Base-by-base conservation (phyloP, 2,888 invertebrate species). In the Hipparchia sbordonii region DNA sequence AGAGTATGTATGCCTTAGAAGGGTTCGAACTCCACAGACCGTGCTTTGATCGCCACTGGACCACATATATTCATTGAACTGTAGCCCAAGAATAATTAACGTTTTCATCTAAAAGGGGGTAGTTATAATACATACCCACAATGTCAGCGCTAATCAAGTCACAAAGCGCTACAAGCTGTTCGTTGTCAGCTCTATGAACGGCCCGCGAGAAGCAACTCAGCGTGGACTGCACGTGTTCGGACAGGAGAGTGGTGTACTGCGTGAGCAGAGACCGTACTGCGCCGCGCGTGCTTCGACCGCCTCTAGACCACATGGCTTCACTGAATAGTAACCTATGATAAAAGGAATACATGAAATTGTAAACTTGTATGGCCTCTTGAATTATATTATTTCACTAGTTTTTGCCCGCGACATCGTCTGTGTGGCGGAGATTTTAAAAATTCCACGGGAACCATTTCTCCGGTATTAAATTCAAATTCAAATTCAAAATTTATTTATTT, bases 291-390 rank as follows among this genome's bases (percentile, higher is more conserved):
- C 86, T 83, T 0, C 89, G 86, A 0, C 91, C 92, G 23, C 93
- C 93, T 2, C 92, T 87, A 0, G 82, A 80, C 91, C 92, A 92
- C 92, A 92, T 92, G 51, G 91, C 91, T 79, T 94, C 94, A 76
- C 92, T 90, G 78, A 94, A 92, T 62, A 94, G 74, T 70, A 94
- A 77, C 75, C 94, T 93, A 76, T 0, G 51, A 73, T 46, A 46
- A 33, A 60, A 60, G 1, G 33, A n/a, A n/a, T n/a, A n/a, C n/a
- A n/a, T n/a, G n/a, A n/a, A n/a, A n/a, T n/a, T n/a, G n/a, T n/a
- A n/a, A n/a, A n/a, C n/a, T n/a, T n/a, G n/a, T n/a, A n/a, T 39
- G 39, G 39, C 39, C 39, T 39, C 39, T 39, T 39, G 39, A 39
- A 39, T 39, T 39, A 39, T 39, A 39, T 1, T 39, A 39, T 39